phyloP scores from a whole-genome alignment of 2,888 invertebrate species.

The Nephrotoma flavescens region DNA sequence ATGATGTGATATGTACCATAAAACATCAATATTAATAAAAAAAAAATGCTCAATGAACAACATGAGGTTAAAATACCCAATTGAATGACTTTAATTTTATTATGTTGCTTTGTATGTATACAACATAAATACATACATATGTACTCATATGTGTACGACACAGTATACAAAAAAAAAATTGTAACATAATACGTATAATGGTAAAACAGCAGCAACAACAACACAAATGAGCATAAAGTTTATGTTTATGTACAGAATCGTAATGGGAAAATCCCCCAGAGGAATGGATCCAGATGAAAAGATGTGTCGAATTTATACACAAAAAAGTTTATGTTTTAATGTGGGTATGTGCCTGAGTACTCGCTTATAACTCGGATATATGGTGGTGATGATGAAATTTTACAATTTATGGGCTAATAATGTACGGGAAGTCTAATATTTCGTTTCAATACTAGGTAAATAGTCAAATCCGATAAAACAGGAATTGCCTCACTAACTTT shows the following conservation, averaged over 20 bases:
- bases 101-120: background rate
- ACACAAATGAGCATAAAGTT: background rate
- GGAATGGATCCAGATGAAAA: background rate
- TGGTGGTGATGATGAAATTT: background rate
- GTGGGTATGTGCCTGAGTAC: background rate
- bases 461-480: too few relatives aligned
- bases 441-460: too few relatives aligned
- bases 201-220: background rate
- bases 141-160: background rate
- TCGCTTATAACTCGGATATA: background rate
- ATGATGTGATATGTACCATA: background rate
- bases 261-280: background rate
- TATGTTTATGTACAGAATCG: background rate
- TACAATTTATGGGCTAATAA: background rate
- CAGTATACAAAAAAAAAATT: background rate
- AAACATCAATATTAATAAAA: background rate
- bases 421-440: too few relatives aligned
- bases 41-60: constrained; percentile 1
- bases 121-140: background rate
- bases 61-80: constrained; percentile 1
- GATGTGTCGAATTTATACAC: background rate
- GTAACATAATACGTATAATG: background rate
- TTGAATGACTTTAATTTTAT: constrained; percentile 1
- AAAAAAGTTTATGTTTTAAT: background rate
- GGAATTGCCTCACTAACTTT: too few relatives aligned